Evolutionary conservation across 1,140 invertebrate genomes (phyloP).

Genomic region (Aphelenchoides besseyi): DNA sequence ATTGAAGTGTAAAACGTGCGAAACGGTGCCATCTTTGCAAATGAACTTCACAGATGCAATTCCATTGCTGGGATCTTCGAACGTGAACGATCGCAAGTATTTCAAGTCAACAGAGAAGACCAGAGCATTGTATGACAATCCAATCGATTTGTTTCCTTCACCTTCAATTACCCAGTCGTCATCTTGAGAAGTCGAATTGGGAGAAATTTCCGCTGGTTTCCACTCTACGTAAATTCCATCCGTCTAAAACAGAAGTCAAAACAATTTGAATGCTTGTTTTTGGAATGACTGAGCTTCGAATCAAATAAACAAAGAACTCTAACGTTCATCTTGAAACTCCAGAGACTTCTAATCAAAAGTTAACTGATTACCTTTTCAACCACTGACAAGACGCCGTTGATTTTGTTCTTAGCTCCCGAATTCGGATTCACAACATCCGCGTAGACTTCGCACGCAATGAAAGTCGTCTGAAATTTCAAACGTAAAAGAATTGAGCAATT

Average conservation of each 20-base stretch:
- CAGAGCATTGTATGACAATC: constrained; percentile 28
- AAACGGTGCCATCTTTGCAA: constrained; percentile 46
- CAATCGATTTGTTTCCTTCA: constrained; percentile 3
- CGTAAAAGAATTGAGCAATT: not conserved
- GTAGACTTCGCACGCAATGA: constrained; percentile 42
- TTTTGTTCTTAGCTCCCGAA: constrained; percentile 22
- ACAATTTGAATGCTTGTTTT: not conserved
- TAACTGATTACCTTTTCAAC: constrained; percentile 39
- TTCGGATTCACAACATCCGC: constrained; percentile 48
- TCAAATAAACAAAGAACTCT: not conserved
- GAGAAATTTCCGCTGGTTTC: constrained; percentile 36
- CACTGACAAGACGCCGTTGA: constrained; percentile 44
- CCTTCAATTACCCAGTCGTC: constrained; percentile 53
- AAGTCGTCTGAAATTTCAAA: constrained; percentile 38
- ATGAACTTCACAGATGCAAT: constrained; percentile 45
- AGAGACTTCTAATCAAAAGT: constrained; percentile 14
- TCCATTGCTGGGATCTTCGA: constrained; percentile 33
- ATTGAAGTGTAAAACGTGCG: constrained; percentile 42
- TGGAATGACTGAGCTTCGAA: not conserved
- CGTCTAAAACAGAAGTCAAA: constrained; percentile 26
- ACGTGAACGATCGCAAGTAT: constrained; percentile 44
- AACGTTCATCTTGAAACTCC: not conserved
- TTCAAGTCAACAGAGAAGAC: constrained; percentile 42
- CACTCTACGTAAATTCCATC: constrained; percentile 44
- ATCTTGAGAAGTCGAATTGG: constrained; percentile 13